Evolutionary conservation across 2,888 invertebrate genomes (phyloP), one percentile per base, ranked within the genome.

Genomic region (Lithophane leautieri): DNA sequence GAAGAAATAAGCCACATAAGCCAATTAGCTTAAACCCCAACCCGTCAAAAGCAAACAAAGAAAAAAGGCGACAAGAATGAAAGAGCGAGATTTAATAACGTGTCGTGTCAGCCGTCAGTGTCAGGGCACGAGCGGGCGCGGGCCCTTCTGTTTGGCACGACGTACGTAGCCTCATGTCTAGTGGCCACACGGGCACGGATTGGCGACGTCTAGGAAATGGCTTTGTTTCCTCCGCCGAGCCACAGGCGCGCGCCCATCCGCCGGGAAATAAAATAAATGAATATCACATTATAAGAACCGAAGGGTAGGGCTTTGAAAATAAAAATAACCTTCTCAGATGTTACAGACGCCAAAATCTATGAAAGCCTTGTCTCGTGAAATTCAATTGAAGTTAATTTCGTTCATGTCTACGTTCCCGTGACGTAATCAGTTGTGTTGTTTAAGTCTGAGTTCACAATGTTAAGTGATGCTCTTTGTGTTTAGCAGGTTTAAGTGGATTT

Each of bases 261-360:
- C 87, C 89, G 93, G 93, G 93, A 94, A 94, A 95, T 94, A 92
- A 93, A 94, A 93, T 93, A 93, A 95, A 94, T 93, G 92, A 94
- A 95, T 94, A 94, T 93, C 93, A 91, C 92, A 93, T 93, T 91
- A 93, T 90, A 90, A 85, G 86, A 82, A 82, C 78, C 82, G 76
- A 77, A 77, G 44, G 72, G 82, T 69, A 72, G 61, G 89, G 90
- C 87, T 88, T 86, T 85, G 86, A 89, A 87, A 90, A 90, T 89
- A 92, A 93, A 92, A 92, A 93, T 91, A 93, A 90, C 90, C 88
- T 78, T 54, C 74, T 88, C 81, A 87, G 87, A 92, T 90, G 90
- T 90, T 89, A 88, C 80, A 89, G 85, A 89, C 83, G 88, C 87
- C 86, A 90, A 91, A 90, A 89, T 88, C 90, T 90, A 88, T 90